Conservation (phyloP, 2,888 invertebrate species). For the Cynaeus angustus region DNA sequence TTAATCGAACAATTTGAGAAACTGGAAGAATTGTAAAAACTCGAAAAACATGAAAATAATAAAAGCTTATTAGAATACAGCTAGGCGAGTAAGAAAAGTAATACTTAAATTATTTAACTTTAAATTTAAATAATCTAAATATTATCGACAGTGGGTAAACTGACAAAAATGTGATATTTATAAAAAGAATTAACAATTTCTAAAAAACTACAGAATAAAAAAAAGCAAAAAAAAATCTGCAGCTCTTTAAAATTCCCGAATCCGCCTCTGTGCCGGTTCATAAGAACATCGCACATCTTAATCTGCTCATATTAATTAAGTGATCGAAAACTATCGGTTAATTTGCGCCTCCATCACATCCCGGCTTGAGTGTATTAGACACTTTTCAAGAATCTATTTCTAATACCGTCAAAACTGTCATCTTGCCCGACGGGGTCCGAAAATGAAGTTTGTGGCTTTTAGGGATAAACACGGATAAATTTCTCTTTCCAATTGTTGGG, state of each 20-base stretch:
- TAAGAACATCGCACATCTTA: conserved; percentile 8
- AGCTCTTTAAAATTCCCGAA: background rate
- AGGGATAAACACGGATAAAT: conserved; percentile 21
- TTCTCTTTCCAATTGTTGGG: conserved; percentile 6
- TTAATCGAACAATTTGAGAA: too few species aligned
- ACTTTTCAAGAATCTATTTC: background rate
- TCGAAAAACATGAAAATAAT: too few species aligned
- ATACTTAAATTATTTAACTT: too few species aligned
- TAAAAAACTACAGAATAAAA: too few species aligned
- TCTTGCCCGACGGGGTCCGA: background rate
- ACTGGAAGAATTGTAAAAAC: too few species aligned
- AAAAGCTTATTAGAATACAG: too few species aligned
- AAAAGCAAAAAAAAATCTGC: too few species aligned
- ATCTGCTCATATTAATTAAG: conserved; percentile 9
- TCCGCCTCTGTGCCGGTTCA: conserved; percentile 12
- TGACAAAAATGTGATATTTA: too few species aligned
- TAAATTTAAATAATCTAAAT: too few species aligned
- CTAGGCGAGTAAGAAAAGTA: too few species aligned
- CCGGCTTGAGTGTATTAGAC: conserved; percentile 3
- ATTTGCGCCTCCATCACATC: conserved; percentile 13
- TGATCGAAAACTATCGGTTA: conserved; percentile 22
- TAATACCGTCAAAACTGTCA: conserved; percentile 17
- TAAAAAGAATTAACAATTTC: too few species aligned
- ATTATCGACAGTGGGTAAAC: too few species aligned
- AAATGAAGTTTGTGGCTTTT: conserved; percentile 16